These are phyloP conservation scores for Octopus bimaculoides DNA, from an alignment of 1,140 invertebrate genomes.

Conservation along the genomic window DNA sequence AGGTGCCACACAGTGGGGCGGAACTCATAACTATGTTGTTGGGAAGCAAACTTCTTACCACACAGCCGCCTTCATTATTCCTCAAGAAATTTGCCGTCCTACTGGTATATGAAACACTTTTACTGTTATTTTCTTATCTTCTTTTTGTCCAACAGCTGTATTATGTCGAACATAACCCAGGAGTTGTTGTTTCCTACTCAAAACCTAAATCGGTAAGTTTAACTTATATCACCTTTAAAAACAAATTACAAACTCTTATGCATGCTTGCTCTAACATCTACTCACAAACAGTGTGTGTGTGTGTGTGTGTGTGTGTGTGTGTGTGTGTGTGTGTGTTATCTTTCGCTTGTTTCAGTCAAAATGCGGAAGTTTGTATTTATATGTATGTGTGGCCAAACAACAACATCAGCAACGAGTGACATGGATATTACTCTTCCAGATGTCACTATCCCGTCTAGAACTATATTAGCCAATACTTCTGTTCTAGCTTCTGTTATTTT, in stretches of 20 bases:
- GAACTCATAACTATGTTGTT: neutral
- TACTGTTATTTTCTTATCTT: neutral
- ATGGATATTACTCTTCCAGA: too few relatives aligned
- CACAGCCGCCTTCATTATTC: too few relatives aligned
- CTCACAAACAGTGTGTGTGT: too few relatives aligned
- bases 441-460: neutral
- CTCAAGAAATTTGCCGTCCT: neutral
- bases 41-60: too few relatives aligned
- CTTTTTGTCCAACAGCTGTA: conserved; percentile 29
- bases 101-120: neutral
- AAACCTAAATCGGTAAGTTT: conserved; percentile 24
- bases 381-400: too few relatives aligned
- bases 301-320: too few relatives aligned
- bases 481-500: too few relatives aligned
- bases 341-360: too few relatives aligned
- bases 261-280: too few relatives aligned
- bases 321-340: too few relatives aligned
- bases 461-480: neutral
- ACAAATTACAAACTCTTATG: neutral
- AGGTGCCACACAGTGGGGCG: neutral
- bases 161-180: conserved; percentile 41
- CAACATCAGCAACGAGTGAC: too few relatives aligned
- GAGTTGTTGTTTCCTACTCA: conserved; percentile 41
- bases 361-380: too few relatives aligned
- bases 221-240: neutral